A percentile compares a stretch with the other conserved stretches of the same genome.
These are phyloP conservation scores for Chironomus striatipennis DNA, from an alignment of 1,140 invertebrate genomes.

Conservation along the genomic window DNA sequence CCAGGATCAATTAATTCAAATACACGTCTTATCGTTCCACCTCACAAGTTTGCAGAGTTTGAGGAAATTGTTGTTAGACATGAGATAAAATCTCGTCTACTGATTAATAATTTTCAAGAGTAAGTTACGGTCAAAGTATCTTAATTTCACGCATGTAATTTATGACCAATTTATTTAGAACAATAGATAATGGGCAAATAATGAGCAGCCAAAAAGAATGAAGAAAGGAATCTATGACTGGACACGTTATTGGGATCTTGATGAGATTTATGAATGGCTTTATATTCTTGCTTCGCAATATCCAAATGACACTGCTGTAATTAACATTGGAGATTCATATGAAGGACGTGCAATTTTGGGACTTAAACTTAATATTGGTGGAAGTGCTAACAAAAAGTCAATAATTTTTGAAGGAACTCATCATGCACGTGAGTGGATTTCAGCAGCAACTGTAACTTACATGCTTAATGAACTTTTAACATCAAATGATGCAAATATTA, in stretches of 20 bases:
- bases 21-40: slow-evolving; percentile 35
- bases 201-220: slow-evolving; percentile 28
- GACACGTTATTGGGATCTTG: slow-evolving; percentile 41
- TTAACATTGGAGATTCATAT: slow-evolving; percentile 43
- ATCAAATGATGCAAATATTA: slow-evolving; percentile 27
- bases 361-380: slow-evolving; percentile 36
- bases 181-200: slow-evolving; percentile 29
- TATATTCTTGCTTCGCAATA: slow-evolving; percentile 38
- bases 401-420: slow-evolving; percentile 57
- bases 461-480: slow-evolving; percentile 55
- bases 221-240: slow-evolving; percentile 34
- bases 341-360: slow-evolving; percentile 46
- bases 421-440: slow-evolving; percentile 72
- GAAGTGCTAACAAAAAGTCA: slow-evolving; percentile 31
- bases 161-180: slow-evolving; percentile 31
- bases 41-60: slow-evolving; percentile 38
- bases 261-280: slow-evolving; percentile 46
- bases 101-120: slow-evolving; percentile 39
- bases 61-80: slow-evolving; percentile 30
- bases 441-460: slow-evolving; percentile 63
- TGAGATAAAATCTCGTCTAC: slow-evolving; percentile 26
- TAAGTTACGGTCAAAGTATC: slow-evolving; percentile 30
- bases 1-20: slow-evolving; percentile 32
- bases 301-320: slow-evolving; percentile 39
- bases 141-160: slow-evolving; percentile 27